Percentiles rank a stretch among this genome's conserved stretches.
Evolutionary conservation across 2,888 invertebrate genomes (phyloP).

Genomic region (Apotomis capreana): DNA sequence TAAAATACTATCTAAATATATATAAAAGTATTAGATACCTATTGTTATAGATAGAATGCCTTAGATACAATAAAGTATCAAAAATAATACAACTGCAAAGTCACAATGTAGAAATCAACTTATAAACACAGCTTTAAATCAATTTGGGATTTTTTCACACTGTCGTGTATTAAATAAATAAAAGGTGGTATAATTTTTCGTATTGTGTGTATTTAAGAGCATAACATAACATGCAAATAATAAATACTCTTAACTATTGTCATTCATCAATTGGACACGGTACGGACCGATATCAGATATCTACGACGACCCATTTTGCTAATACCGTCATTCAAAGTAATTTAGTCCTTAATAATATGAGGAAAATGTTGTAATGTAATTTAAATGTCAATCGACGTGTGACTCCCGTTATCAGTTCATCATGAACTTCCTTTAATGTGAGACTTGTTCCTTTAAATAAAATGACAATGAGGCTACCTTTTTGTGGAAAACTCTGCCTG

Average conservation of each 20-base stretch:
- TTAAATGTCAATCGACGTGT: background rate
- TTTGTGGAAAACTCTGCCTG: background rate
- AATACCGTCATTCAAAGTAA: background rate
- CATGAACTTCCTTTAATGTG: conserved; percentile 6
- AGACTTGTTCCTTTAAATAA: background rate
- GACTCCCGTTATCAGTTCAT: conserved; percentile 7
- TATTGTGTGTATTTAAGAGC: background rate
- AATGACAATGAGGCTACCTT: background rate
- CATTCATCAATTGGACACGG: conserved; percentile 23
- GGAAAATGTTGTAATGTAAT: no score
- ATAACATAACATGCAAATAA: background rate
- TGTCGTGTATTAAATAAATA: no score
- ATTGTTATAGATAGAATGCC: no score
- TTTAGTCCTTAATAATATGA: background rate
- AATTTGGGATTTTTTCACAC: no score
- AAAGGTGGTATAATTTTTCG: no score
- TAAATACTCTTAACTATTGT: background rate
- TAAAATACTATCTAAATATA: no score
- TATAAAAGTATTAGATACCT: no score
- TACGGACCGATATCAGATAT: conserved; percentile 12
- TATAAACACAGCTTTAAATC: no score
- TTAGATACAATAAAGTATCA: no score
- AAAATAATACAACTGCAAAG: no score
- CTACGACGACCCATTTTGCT: conserved; percentile 5
- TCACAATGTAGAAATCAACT: no score